Evolutionary conservation across 2,797 vertebrate genomes (phyloP), one percentile per base, ranked within the genome.

Genomic region (Choloepus didactylus): DNA sequence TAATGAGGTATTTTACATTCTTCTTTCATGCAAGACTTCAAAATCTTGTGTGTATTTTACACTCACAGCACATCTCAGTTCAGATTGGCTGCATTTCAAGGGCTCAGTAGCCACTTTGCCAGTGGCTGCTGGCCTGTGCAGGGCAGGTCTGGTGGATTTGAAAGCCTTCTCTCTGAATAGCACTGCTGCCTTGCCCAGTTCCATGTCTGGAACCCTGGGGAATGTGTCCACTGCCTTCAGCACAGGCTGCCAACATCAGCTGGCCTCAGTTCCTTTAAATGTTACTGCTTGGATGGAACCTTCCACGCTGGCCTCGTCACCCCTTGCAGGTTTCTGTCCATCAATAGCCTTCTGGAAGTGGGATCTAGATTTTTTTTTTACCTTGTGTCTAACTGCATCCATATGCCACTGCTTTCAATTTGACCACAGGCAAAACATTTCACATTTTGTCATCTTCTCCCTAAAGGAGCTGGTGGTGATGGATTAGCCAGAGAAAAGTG

Each of bases 131-230:
- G 41, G 60, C 23, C 3, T 62, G 49, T 25, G 6, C 23, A 62
- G 9, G 19, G 54, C 27, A 25, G 49, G 29, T 35, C 69, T 46
- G 3, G 0, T 1, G 38, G 70, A 18, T 38, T 12, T 1, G 46
- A 8, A 15, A 19, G 11, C 19, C 10, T 38, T 67, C 64, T 60
- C 62, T 79, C 66, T 14, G 54, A 2, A 5, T 4, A 1, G 16
- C 31, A 11, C 44, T 3, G 8, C 16, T 2, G 0, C 6, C 1
- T 0, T 0, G 2, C 9, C n/a, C 2, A 0, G 44, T 29, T 5
- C 6, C 0, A 0, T 2, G 0, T 25, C 44, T n/a, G 31, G 38
- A 7, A 3, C 7, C 44, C 18, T 5, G 0, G 29, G 23, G 66
- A 21, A 5, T 3, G 1, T n/a, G 41, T 23, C 2, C 1, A 5